These are phyloP conservation scores for Tychaedon coryphoeus DNA, from an alignment of 2,113 vertebrate species.

Conservation along the genomic window DNA sequence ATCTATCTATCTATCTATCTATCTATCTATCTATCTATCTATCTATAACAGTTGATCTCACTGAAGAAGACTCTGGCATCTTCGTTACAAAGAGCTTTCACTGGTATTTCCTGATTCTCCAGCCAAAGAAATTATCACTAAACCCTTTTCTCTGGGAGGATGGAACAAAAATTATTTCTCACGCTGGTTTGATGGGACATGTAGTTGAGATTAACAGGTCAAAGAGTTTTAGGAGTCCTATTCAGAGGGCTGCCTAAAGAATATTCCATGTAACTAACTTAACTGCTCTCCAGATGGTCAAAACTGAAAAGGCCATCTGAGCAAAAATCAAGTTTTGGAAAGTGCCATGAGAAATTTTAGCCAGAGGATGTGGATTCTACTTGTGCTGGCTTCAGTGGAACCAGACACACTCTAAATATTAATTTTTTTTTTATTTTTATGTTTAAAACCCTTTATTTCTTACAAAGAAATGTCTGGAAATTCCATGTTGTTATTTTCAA, in stretches of 20 bases:
- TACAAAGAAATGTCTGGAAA: conserved; percentile 35
- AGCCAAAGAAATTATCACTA: conserved; percentile 66
- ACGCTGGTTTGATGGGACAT: conserved; percentile 52
- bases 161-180: conserved; percentile 49
- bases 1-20: background rate
- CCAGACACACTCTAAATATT: background rate
- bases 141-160: conserved; percentile 13
- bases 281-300: conserved; percentile 41
- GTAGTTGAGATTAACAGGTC: conserved; percentile 41
- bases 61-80: conserved; percentile 64
- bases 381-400: conserved; percentile 33
- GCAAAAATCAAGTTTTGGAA: conserved; percentile 39
- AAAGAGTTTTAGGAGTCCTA: conserved; percentile 34
- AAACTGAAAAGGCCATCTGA: conserved; percentile 56
- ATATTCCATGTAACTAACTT: conserved; percentile 5
- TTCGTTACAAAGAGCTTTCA: conserved; percentile 64
- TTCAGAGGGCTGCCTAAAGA: conserved; percentile 27
- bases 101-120: conserved; percentile 66
- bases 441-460: background rate
- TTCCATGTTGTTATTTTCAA: conserved; percentile 35
- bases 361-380: conserved; percentile 33
- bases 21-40: background rate
- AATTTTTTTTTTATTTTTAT: background rate
- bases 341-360: conserved; percentile 51
- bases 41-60: conserved; percentile 53